phyloP scores from a whole-genome alignment of 2,888 invertebrate species.

The Tipula lateralis region DNA sequence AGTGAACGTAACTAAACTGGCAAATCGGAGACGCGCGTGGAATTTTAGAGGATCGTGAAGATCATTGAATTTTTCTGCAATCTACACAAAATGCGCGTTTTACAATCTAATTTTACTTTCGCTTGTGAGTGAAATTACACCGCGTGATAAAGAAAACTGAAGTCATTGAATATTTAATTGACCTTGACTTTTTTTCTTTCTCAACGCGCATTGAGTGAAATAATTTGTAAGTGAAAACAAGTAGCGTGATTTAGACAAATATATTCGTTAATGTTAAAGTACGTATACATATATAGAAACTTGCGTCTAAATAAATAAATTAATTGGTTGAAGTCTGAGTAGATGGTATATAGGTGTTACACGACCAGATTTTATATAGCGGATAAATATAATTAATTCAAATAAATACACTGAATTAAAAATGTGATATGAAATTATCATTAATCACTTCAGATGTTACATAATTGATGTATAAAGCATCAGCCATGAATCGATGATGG shows the following conservation, averaged over 20 bases:
- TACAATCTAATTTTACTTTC: background rate
- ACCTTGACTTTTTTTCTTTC: background rate
- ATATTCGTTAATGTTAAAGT: background rate
- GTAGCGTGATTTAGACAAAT: background rate
- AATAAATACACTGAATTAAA: too few relatives aligned
- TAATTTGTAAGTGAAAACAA: background rate
- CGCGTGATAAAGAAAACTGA: background rate
- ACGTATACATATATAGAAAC: background rate
- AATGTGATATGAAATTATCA: background rate
- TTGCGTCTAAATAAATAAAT: background rate
- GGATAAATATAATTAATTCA: too few relatives aligned
- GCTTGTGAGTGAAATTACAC: background rate
- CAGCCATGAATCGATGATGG: conserved; percentile 3
- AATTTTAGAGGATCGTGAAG: background rate
- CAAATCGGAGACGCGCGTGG: too few relatives aligned
- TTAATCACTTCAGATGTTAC: background rate
- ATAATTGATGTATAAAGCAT: background rate
- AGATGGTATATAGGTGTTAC: background rate
- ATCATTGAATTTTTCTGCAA: background rate
- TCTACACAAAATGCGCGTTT: background rate
- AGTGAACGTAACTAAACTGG: background rate
- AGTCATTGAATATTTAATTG: conserved; percentile 11
- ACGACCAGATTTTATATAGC: background rate
- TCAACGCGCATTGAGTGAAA: background rate
- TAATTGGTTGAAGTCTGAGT: background rate